Evolutionary conservation across 2,888 invertebrate species (phyloP).

Genomic region (Lissocephala sabroskyi): DNA sequence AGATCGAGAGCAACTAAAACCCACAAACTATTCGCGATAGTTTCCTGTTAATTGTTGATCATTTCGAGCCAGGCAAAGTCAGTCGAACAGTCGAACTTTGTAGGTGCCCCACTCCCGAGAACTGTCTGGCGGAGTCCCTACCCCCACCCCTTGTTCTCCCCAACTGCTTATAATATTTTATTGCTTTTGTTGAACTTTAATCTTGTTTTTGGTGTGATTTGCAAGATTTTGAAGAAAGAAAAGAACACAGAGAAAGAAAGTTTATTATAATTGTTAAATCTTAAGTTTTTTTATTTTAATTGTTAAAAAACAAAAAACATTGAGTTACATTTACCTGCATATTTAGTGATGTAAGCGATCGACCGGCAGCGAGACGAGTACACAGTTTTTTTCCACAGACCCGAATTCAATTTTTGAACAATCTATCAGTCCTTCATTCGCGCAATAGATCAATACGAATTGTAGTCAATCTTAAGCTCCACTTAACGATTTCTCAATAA

Average conservation of each 20-base stretch:
- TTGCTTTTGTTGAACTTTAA: constrained; percentile 24
- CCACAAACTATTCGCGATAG: too few species aligned
- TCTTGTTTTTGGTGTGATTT: constrained; percentile 49
- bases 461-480: constrained; percentile 32
- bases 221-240: constrained; percentile 49
- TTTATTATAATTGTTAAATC: constrained; percentile 30
- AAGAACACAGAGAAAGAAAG: constrained; percentile 19
- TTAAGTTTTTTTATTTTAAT: constrained; percentile 24
- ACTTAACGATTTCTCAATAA: constrained; percentile 34
- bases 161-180: constrained; percentile 17
- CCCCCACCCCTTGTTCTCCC: constrained; percentile 5
- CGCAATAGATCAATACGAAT: too few species aligned
- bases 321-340: constrained; percentile 63
- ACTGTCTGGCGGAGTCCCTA: neutral
- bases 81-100: too few species aligned
- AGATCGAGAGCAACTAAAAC: too few species aligned
- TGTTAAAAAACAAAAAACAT: constrained; percentile 37
- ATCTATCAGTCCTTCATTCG: too few species aligned
- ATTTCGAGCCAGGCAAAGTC: constrained; percentile 29
- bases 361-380: too few species aligned
- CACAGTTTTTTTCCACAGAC: too few species aligned
- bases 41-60: constrained; percentile 1
- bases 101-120: too few species aligned
- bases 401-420: constrained; percentile 14
- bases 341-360: constrained; percentile 35